Evolutionary conservation across 2,797 vertebrate genomes (phyloP), one percentile per base, ranked within the genome.

Genomic region (Peromyscus melanophrys): DNA sequence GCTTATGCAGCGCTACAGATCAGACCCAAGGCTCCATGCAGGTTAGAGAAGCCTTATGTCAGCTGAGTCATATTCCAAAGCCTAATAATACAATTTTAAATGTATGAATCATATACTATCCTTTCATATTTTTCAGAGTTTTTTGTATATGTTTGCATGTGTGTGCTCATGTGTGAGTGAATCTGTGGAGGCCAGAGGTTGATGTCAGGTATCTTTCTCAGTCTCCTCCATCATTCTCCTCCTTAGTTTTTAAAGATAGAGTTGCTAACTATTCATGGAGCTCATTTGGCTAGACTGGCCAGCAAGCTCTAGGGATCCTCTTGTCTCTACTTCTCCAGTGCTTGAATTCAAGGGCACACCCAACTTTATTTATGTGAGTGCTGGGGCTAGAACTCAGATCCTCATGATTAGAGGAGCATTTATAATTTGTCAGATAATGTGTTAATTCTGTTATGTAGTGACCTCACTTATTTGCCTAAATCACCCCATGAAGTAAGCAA

Each of bases 391-490:
- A 76, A 76, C 29, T 61, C 25, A 75, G n/a, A 67, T 40, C 25
- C 4, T 55, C 4, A 75, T 25, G 43, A 65, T 89, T 85, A 96
- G 34, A 23, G 21, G 27, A n/a, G 6, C 13, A 89, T 92, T 96
- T 95, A 73, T 31, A 10, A 40, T 96, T 61, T 92, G 23, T 90
- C 59, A 77, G 63, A 55, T 29, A 92, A 9, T 52, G 12, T 90
- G 84, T n/a, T 94, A 78, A 83, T 87, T 86, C 57, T 57, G 61
- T 73, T 76, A 85, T 43, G 59, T 34, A 3, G 34, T 75, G 59
- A 89, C 43, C 17, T 96, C 40, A 78, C 85, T 94, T 78, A 92
- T 92, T 93, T n/a, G 46, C 92, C 95, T 87, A 95, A 83, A 83
- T 17, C 27, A 93, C 7, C 11, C 37, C 19, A 87, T 11, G 57